Conservation (phyloP, 2,888 invertebrate genomes). For the Ennomos fuscantarius region DNA sequence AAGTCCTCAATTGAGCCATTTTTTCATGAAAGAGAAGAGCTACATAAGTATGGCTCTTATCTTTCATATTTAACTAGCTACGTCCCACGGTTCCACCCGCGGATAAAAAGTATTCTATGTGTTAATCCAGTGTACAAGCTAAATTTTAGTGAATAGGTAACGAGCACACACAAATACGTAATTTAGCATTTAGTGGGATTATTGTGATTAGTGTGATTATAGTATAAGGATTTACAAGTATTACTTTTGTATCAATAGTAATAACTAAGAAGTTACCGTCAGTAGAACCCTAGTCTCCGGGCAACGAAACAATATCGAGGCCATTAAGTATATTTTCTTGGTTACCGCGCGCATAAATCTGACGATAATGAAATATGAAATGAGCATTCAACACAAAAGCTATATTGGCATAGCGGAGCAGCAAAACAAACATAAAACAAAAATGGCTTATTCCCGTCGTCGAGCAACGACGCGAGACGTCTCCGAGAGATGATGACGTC, state of each 20-base stretch:
- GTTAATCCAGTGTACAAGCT: no score
- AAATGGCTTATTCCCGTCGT: conserved; percentile 61
- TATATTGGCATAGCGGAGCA: conserved; percentile 58
- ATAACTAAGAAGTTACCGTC: neutral
- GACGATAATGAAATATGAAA: conserved; percentile 68
- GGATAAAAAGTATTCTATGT: no score
- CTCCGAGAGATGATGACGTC: conserved; percentile 47
- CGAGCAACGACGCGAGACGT: conserved; percentile 40
- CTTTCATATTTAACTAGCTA: no score
- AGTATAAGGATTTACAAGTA: no score
- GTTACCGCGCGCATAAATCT: conserved; percentile 54
- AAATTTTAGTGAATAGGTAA: no score
- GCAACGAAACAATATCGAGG: conserved; percentile 20
- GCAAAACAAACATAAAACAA: conserved; percentile 68
- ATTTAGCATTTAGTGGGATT: no score
- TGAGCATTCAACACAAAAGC: conserved; percentile 67
- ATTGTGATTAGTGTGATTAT: no score
- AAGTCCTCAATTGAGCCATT: no score
- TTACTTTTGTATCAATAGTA: neutral
- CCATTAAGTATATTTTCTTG: conserved; percentile 34
- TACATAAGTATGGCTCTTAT: no score
- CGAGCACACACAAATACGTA: no score
- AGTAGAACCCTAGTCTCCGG: conserved; percentile 7
- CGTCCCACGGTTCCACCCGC: no score
- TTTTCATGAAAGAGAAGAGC: no score